A percentile compares a stretch with the other conserved stretches of the same genome.
Conservation (phyloP, 2,888 invertebrate species). For the Tethea ocularis region DNA sequence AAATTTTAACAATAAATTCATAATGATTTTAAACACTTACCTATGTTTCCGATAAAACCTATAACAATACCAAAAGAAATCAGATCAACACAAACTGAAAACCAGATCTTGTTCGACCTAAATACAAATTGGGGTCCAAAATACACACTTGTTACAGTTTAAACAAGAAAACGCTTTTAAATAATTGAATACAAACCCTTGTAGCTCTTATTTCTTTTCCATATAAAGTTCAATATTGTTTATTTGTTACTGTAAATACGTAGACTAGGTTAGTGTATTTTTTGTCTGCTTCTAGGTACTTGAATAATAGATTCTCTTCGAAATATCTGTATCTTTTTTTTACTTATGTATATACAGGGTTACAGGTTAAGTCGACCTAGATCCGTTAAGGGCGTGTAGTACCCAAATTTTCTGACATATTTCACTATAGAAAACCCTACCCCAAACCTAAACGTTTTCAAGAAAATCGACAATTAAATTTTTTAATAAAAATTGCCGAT, state of each 20-base stretch:
- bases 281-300: not conserved
- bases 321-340: no score
- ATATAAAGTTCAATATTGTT: not conserved
- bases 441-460: no score
- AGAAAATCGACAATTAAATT: no score
- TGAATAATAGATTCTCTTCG: no score
- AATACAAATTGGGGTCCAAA: not conserved
- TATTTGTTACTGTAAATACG: not conserved
- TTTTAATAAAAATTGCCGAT: no score
- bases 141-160: not conserved
- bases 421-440: no score
- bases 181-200: constrained; percentile 1
- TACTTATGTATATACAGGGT: no score
- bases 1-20: no score
- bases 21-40: no score
- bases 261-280: not conserved
- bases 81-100: not conserved
- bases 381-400: no score
- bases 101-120: not conserved
- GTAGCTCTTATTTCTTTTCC: not conserved
- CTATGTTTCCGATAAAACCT: not conserved
- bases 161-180: constrained; percentile 5
- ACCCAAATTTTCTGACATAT: no score
- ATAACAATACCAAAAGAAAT: not conserved
- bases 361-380: no score